Conservation (phyloP, 2,113 vertebrate genomes). For the Prietella phreatophila region DNA sequence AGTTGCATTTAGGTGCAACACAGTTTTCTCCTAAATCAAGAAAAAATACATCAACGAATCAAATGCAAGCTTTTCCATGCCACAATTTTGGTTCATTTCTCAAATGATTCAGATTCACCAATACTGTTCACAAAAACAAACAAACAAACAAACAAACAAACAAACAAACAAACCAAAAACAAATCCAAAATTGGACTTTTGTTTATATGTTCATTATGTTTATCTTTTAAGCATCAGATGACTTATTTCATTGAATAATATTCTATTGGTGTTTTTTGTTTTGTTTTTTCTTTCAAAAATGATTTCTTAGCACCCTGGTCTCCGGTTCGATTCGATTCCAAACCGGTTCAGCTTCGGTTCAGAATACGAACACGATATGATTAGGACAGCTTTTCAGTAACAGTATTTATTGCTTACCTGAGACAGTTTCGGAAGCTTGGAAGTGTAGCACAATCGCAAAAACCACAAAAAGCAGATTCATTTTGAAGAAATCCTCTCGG, state of each 20-base stretch:
- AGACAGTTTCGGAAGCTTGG: background rate
- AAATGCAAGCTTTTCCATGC: background rate
- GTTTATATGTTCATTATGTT: background rate
- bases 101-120: background rate
- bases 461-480: background rate
- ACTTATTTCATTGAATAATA: background rate
- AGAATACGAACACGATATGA: background rate
- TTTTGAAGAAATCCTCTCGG: background rate
- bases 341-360: background rate
- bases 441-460: background rate
- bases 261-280: background rate
- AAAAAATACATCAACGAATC: background rate
- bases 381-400: background rate
- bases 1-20: background rate
- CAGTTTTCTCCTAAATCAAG: no score
- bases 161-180: background rate
- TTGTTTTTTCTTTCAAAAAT: accelerated
- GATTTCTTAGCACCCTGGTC: background rate
- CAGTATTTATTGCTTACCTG: slow-evolving; percentile 21
- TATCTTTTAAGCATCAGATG: background rate
- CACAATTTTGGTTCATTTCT: background rate
- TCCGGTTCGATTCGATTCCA: background rate
- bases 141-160: background rate
- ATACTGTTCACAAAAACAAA: background rate
- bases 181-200: background rate